phyloP scores from a whole-genome alignment of 2,888 invertebrate genomes.

The Amiota minor region DNA sequence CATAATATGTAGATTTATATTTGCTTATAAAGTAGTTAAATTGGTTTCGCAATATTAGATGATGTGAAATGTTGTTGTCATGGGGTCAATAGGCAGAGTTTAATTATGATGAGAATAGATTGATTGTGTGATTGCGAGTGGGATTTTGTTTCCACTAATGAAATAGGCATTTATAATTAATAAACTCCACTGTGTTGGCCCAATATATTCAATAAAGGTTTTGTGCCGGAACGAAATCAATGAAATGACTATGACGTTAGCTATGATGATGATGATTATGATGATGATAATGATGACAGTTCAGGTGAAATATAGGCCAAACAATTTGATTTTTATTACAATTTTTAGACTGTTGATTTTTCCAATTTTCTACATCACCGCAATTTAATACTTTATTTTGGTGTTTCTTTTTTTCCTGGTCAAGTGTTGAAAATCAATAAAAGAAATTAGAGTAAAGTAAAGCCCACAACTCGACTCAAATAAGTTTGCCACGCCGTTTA shows the following conservation, averaged over 20 bases:
- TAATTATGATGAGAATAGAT: too few species aligned
- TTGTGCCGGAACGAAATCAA: too few species aligned
- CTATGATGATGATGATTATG: not conserved
- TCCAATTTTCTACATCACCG: too few species aligned
- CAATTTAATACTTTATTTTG: constrained; percentile 1
- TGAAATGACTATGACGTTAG: too few species aligned
- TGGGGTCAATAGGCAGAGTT: too few species aligned
- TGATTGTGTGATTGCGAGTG: too few species aligned
- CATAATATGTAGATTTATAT: constrained; percentile 6
- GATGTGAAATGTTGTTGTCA: too few species aligned
- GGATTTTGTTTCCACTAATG: too few species aligned
- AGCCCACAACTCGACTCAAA: not conserved
- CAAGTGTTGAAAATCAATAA: constrained; percentile 63
- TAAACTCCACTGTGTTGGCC: too few species aligned
- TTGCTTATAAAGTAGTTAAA: too few species aligned
- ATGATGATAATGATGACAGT: not conserved
- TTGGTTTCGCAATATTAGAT: not conserved
- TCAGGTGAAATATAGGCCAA: not conserved
- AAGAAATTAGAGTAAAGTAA: constrained; percentile 39
- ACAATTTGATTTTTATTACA: not conserved
- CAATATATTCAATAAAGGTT: too few species aligned
- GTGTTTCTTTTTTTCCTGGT: constrained; percentile 40
- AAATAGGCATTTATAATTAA: too few species aligned
- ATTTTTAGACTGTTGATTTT: not conserved
- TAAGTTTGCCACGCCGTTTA: not conserved